Conservation (phyloP, 1,140 invertebrate species). For the Ephestia elutella region DNA sequence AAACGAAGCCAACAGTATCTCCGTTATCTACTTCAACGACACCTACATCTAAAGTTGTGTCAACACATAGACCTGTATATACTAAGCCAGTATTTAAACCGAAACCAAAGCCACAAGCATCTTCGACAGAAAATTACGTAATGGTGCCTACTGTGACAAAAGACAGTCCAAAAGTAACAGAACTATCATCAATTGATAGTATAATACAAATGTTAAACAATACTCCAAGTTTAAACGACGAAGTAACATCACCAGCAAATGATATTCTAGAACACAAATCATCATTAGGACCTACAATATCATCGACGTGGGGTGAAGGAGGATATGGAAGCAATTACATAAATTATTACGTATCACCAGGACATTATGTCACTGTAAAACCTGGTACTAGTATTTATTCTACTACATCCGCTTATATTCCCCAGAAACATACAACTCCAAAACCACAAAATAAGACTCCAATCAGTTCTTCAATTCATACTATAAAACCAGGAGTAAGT, state of each 20-base stretch:
- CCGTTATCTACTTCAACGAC: constrained; percentile 45
- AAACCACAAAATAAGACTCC: not conserved
- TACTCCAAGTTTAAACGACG: constrained; percentile 55
- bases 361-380: constrained; percentile 61
- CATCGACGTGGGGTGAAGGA: not conserved
- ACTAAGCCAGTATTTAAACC: constrained; percentile 66
- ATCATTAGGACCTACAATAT: constrained; percentile 52
- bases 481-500: constrained; percentile 40
- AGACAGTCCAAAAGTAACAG: constrained; percentile 56
- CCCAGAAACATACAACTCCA: constrained; percentile 21
- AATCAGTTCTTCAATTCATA: constrained; percentile 13
- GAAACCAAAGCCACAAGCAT: constrained; percentile 46
- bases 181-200: constrained; percentile 75
- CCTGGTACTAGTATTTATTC: constrained; percentile 21
- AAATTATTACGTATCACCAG: constrained; percentile 43
- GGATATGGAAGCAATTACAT: constrained; percentile 70
- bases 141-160: constrained; percentile 54
- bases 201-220: constrained; percentile 80
- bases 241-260: constrained; percentile 41
- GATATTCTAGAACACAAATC: constrained; percentile 57
- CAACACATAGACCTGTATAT: constrained; percentile 55
- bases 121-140: constrained; percentile 54
- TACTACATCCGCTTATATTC: constrained; percentile 7
- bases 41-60: constrained; percentile 45
- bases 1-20: constrained; percentile 61